Conservation (phyloP, 1,140 invertebrate genomes). For the Heliconius hewitsoni region DNA sequence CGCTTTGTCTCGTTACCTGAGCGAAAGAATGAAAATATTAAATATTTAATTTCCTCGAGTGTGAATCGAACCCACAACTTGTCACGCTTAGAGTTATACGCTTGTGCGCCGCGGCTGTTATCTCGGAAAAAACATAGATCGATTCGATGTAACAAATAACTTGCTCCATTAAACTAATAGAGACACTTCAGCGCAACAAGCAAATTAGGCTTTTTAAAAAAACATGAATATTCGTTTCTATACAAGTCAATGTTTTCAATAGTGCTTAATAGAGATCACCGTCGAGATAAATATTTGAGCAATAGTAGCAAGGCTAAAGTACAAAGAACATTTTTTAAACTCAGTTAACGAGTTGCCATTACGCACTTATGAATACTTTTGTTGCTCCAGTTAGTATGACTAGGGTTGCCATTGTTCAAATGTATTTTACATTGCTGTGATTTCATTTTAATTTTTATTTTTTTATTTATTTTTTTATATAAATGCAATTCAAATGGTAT, state of each 20-base stretch:
- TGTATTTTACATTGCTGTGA: not conserved
- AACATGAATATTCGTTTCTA: constrained; percentile 11
- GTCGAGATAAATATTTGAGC: constrained; percentile 36
- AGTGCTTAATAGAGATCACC: constrained; percentile 18
- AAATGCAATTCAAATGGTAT: too few relatives aligned
- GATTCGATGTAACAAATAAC: not conserved
- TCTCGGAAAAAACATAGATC: too few relatives aligned
- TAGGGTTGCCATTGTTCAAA: constrained; percentile 21
- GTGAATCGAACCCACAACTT: too few relatives aligned
- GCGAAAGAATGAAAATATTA: too few relatives aligned
- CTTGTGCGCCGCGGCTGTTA: too few relatives aligned
- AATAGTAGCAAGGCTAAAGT: constrained; percentile 35
- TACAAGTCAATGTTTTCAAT: constrained; percentile 13
- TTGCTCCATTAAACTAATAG: constrained; percentile 4
- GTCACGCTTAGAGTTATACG: too few relatives aligned
- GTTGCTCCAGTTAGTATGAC: constrained; percentile 29
- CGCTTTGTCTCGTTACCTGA: too few relatives aligned
- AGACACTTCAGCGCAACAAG: constrained; percentile 7
- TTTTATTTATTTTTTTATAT: not conserved
- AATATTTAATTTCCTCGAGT: too few relatives aligned
- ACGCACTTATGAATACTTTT: constrained; percentile 36
- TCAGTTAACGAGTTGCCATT: constrained; percentile 29
- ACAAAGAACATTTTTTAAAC: constrained; percentile 39
- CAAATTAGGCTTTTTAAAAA: not conserved
- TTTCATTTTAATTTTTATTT: not conserved